Conservation (phyloP, 2,888 invertebrate genomes). For the Andrena marginata region DNA sequence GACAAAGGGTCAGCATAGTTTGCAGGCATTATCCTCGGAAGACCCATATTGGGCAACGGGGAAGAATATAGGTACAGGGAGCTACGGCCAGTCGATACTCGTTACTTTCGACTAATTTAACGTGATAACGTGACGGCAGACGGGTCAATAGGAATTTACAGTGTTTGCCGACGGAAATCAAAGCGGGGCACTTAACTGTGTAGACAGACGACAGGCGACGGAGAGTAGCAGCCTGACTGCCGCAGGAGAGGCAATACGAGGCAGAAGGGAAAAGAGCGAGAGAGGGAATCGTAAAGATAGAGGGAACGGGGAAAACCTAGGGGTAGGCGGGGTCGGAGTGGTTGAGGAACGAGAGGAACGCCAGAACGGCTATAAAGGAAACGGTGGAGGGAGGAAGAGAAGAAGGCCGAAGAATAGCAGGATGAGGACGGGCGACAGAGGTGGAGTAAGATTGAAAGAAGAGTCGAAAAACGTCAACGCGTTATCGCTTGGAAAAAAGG, state of each 20-base stretch:
- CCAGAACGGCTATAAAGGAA: slow-evolving; percentile 11
- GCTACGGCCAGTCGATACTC: slow-evolving; percentile 65
- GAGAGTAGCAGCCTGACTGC: slow-evolving; percentile 62
- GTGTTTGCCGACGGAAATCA: slow-evolving; percentile 82
- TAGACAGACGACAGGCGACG: slow-evolving; percentile 77
- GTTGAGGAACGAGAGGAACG: slow-evolving; percentile 48
- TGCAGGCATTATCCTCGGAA: slow-evolving; percentile 1
- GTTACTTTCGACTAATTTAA: slow-evolving; percentile 74
- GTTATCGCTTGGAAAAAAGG: background rate
- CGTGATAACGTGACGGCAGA: slow-evolving; percentile 72
- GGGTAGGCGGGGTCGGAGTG: slow-evolving; percentile 30
- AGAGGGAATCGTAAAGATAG: slow-evolving; percentile 35
- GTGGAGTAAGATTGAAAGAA: background rate
- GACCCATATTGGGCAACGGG: slow-evolving; percentile 24
- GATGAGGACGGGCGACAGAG: background rate
- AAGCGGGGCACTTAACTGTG: slow-evolving; percentile 81
- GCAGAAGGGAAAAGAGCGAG: slow-evolving; percentile 50
- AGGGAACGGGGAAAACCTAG: slow-evolving; percentile 31
- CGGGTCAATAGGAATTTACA: slow-evolving; percentile 79
- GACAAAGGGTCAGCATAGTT: background rate
- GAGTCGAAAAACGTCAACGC: slow-evolving; percentile 4
- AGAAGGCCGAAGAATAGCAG: background rate
- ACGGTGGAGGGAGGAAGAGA: background rate
- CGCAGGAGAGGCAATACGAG: slow-evolving; percentile 29
- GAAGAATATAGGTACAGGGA: slow-evolving; percentile 36